Base-by-base conservation (phyloP, 2,888 invertebrate species). In the Heliothis peltigera region DNA sequence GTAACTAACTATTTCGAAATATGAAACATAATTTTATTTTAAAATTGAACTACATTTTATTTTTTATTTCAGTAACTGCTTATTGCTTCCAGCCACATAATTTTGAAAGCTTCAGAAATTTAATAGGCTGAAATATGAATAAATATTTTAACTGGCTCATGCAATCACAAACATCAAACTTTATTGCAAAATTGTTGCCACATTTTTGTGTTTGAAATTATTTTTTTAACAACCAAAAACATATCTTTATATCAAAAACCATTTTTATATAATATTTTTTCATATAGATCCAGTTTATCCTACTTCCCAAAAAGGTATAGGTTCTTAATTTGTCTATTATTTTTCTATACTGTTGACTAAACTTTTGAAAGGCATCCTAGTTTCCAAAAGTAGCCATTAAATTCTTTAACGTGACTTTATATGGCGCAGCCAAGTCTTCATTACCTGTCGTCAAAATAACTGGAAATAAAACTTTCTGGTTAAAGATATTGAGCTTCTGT, bases 1-100 rank as follows among this genome's bases (percentile, higher is more conserved):
- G 25, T 43, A 22, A 53, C 19, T 55, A 15, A 21, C 22, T 21
- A 39, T 39, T 39, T 39, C 17, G 42, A 39, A 53, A 44, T 39
- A 39, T n/a, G 39, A 39, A 39, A 12, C 32, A 28, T 35, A 35
- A 35, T 39, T 39, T 32, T n/a, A 12, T 32, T 39, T 35, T 39
- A 5, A 39, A 39, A 39, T 39, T 39, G 4, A 39, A 39, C 39
- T 10, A 6, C 5, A 15, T 35, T 17, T 42, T 15, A 42, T 12
- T 15, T 25, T 42, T 42, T 7, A n/a, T n/a, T 17, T 2, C n/a
- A 2, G 7, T 42, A n/a, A 42, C 17, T 42, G 42, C 42, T 17
- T 42, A 42, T 42, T 42, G 17, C 42, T 42, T 42, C 42, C 7
- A 42, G n/a, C 42, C 6, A 42, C n/a, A n/a, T 39, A 39, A n/a